Base-by-base conservation (phyloP, 2,113 vertebrate genomes). In the Glaucomys volans region DNA sequence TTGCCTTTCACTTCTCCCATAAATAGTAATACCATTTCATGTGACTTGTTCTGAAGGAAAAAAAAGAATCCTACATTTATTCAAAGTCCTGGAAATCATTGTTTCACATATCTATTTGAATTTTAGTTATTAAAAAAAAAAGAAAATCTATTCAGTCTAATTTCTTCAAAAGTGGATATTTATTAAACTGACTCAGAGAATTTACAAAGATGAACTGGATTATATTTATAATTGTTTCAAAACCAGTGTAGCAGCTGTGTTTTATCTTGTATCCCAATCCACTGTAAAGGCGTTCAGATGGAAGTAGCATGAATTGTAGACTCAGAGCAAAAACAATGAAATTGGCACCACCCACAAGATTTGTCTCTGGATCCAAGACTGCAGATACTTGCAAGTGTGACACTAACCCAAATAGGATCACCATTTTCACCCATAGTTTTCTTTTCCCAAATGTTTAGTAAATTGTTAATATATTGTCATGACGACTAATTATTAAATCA, bases 301-400 rank as follows among this genome's bases (percentile, higher is more conserved):
- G 50, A 9, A 84, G 28, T 66, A 2, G 30, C 9, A 40, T n/a
- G 10, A 85, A 69, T 20, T 80, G 14, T 1, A 91, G 37, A 85
- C 52, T 64, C 44, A 62, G 7, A 40, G 2, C 26, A 69, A 75
- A 75, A 71, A 74, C n/a, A 1, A 79, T 50, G 59, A 83, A 67
- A 57, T 6, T 50, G 14, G 0, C 0, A 76, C 1, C 2, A 20
- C 5, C 30, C 26, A 52, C 11, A 77, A 50, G 2, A 6, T 80
- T 90, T 79, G 10, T n/a, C 24, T 74, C 76, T 66, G 71, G 42
- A 71, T 75, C n/a, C 44, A 72, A 93, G 89, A 66, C 50, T 83
- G 5, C 5, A 35, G 83, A 2, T 82, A 5, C 3, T 64, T 90
- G 24, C 26, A 22, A 11, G 54, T 75, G 17, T 72, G 26, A 59